These are phyloP conservation scores for Zygogramma bicolorata DNA, from an alignment of 2,888 invertebrate species.

Conservation along the genomic window DNA sequence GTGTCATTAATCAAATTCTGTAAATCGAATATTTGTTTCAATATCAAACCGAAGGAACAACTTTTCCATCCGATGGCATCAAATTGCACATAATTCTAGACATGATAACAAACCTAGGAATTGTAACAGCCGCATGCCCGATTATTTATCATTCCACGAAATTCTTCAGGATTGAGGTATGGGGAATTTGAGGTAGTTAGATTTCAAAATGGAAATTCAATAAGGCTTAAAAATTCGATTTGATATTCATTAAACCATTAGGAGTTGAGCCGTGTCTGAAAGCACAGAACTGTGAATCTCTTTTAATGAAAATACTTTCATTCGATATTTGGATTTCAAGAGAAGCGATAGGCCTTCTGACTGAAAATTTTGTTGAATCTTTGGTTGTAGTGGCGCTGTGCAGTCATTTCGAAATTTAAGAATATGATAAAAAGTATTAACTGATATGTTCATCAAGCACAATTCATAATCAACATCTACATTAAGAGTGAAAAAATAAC, in stretches of 20 bases:
- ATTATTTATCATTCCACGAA: neutral
- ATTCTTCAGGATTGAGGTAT: neutral
- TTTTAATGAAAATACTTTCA: neutral
- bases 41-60: no score
- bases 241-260: neutral
- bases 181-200: neutral
- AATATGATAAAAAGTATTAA: no score
- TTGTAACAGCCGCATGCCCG: neutral
- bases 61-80: neutral
- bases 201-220: neutral
- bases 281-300: neutral
- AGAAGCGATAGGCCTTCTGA: no score
- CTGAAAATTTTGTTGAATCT: no score
- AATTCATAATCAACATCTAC: no score
- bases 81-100: neutral
- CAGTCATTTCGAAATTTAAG: no score
- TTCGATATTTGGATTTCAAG: no score
- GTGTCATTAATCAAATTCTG: neutral
- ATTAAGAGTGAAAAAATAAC: no score
- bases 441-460: no score
- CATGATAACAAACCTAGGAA: neutral
- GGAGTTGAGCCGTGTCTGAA: neutral
- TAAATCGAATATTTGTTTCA: no score
- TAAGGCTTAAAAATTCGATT: neutral
- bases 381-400: no score